A percentile compares a stretch with the other conserved stretches of the same genome.
Evolutionary conservation across 2,888 invertebrate genomes (phyloP).

Genomic region (Ashinkailepas kermadecensis): DNA sequence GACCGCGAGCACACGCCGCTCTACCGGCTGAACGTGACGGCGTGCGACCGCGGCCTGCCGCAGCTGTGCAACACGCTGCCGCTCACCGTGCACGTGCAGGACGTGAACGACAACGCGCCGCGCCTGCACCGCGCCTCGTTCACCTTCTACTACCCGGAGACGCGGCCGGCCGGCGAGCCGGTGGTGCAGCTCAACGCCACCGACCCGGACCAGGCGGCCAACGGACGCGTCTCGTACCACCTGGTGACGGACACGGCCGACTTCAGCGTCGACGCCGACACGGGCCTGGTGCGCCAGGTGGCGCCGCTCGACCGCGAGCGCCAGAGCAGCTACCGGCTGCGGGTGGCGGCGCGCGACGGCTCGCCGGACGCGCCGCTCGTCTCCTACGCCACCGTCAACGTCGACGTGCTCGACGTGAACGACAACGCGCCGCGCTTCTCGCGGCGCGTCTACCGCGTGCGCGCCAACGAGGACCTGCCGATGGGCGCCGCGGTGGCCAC

Average conservation of each 20-base stretch:
- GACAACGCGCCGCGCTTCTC: slow-evolving; percentile 80
- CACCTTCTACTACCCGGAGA: slow-evolving; percentile 76
- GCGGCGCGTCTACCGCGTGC: slow-evolving; percentile 52
- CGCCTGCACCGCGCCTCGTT: slow-evolving; percentile 72
- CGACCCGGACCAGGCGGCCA: slow-evolving; percentile 75
- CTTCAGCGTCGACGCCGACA: slow-evolving; percentile 66
- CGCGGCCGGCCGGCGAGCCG: slow-evolving; percentile 72
- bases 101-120: slow-evolving; percentile 87
- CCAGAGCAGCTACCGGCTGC: slow-evolving; percentile 68
- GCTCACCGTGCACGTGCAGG: slow-evolving; percentile 68
- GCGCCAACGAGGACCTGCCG: slow-evolving; percentile 85
- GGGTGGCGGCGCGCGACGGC: slow-evolving; percentile 71
- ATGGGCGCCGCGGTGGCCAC: slow-evolving; percentile 77
- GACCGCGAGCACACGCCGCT: slow-evolving; percentile 79
- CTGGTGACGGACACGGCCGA: slow-evolving; percentile 63
- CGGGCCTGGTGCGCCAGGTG: slow-evolving; percentile 68
- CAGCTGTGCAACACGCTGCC: slow-evolving; percentile 68
- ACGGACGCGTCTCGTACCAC: slow-evolving; percentile 65
- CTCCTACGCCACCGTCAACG: slow-evolving; percentile 72
- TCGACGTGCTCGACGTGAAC: slow-evolving; percentile 81
- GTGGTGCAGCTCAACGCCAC: slow-evolving; percentile 75
- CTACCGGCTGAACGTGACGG: slow-evolving; percentile 77
- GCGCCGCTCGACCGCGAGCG: slow-evolving; percentile 76
- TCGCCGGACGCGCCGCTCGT: slow-evolving; percentile 53
- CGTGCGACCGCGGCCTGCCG: slow-evolving; percentile 75